Conservation (phyloP, 2,113 vertebrate species). For the Brachyistius frenatus region DNA sequence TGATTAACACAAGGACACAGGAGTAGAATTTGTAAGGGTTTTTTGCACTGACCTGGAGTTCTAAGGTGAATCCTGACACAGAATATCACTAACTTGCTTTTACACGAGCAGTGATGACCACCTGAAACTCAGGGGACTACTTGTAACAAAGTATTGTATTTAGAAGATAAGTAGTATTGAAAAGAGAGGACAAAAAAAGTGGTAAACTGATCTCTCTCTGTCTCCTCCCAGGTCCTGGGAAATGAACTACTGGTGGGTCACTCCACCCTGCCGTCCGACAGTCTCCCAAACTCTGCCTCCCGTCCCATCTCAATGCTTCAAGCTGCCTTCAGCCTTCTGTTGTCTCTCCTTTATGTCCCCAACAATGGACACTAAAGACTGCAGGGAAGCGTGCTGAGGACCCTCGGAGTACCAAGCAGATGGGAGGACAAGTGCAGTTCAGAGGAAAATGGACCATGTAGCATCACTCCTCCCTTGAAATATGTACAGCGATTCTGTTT, state of each 20-base stretch:
- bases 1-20: too few species aligned
- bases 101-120: not conserved
- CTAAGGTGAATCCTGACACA: not conserved
- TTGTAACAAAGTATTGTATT: not conserved
- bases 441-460: conserved; percentile 52
- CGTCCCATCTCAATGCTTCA: conserved; percentile 44
- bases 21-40: too few species aligned
- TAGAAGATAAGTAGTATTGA: not conserved
- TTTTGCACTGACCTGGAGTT: too few species aligned
- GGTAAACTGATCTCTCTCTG: conserved; percentile 34
- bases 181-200: not conserved
- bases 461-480: conserved; percentile 52
- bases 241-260: conserved; percentile 79
- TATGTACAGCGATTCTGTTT: conserved; percentile 74
- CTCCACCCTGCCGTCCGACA: conserved; percentile 75
- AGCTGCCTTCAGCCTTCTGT: conserved; percentile 62
- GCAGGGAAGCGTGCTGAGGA: conserved; percentile 30
- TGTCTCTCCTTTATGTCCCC: conserved; percentile 68
- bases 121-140: not conserved
- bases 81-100: not conserved
- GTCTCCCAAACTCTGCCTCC: conserved; percentile 70
- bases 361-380: conserved; percentile 70
- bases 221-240: conserved; percentile 72
- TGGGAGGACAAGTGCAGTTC: conserved; percentile 47
- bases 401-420: conserved; percentile 50